Base-by-base conservation (phyloP, 2,888 invertebrate species). In the Apamea epomidion region DNA sequence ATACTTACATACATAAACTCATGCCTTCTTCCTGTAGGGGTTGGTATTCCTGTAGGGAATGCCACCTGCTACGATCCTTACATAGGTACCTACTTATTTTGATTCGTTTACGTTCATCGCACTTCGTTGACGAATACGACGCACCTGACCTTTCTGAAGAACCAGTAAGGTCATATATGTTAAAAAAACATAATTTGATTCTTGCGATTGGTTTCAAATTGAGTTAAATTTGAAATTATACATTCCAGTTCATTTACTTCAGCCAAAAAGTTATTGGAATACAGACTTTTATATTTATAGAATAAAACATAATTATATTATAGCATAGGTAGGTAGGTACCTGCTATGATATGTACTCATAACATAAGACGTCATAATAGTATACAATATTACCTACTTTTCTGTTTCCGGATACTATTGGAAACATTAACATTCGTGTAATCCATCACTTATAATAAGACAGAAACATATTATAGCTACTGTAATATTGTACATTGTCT, bases 371-470 rank as follows among this genome's bases (percentile, higher is more conserved):
- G 21, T 21, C n/a, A 37, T 69, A 70, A n/a, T 3, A 10, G 25
- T 32, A 45, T 45, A 76, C 32, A 18, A 21, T 45, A 51, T 48
- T n/a, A 58, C n/a, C 54, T 58, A 45, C 32, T 45, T 54, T 25
- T 69, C 42, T 69, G 6, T 45, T 32, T 0, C 32, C 45, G 1
- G 18, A 80, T 54, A 45, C 12, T 45, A 37, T 54, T 14, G 12
- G 16, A 64, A 54, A 80, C 5, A 65, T 65, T 48, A n/a, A 48
- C 48, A 73, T 73, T 37, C 29, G 8, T 58, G 25, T n/a, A 70
- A 82, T 82, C 54, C 48, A 73, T 74, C 51, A 80, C n/a, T 16
- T 68, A 12, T 10, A 29, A 6, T 18, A n/a, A 76, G 78, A 58
- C 68, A 78, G 62, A 48, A 48, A 73, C 29, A 64, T 29, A 37